phyloP scores from a whole-genome alignment of 2,113 vertebrate species.

The Mesocricetus auratus region DNA sequence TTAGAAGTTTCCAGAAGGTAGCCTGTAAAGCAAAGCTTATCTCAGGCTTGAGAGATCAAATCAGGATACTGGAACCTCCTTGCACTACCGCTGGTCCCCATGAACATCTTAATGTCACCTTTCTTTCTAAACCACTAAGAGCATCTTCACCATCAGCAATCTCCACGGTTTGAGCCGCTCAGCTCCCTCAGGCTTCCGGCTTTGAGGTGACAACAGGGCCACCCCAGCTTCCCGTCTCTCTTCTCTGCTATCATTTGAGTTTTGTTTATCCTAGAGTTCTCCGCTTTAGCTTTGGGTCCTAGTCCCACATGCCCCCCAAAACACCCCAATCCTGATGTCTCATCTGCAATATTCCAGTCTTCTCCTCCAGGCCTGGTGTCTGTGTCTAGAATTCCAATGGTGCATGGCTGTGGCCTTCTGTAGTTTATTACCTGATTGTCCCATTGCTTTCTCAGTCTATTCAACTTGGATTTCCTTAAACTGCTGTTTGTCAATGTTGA shows the following conservation, averaged over 20 bases:
- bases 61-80: background rate
- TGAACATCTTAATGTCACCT: background rate
- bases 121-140: background rate
- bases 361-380: background rate
- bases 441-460: too few relatives aligned
- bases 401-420: background rate
- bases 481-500: background rate
- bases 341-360: background rate
- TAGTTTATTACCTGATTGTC: background rate
- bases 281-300: background rate
- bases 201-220: background rate
- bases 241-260: background rate
- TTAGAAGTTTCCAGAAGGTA: background rate
- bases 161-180: background rate
- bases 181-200: background rate
- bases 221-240: background rate
- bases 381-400: background rate
- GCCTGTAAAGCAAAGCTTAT: background rate
- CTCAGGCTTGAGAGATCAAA: background rate
- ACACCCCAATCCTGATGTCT: background rate
- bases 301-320: too few relatives aligned
- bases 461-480: background rate
- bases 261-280: background rate
- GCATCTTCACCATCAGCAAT: background rate
- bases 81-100: rapidly evolving